Evolutionary conservation across 2,797 vertebrate species (phyloP).

Genomic region (Onychomys torridus): DNA sequence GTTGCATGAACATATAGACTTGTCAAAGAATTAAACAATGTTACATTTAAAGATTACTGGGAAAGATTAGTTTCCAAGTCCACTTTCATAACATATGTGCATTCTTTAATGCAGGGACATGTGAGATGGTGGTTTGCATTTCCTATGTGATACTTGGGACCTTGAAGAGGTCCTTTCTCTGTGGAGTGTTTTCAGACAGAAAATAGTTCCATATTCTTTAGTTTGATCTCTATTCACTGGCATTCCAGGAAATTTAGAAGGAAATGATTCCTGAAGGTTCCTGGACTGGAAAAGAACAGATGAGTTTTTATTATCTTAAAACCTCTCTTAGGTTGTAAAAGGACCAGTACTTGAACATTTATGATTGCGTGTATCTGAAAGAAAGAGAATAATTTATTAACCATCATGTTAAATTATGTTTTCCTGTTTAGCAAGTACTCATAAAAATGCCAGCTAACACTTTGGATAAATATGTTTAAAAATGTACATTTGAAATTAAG

Average conservation of each 20-base stretch:
- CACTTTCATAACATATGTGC: not conserved
- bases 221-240: not conserved
- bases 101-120: not conserved
- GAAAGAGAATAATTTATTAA: constrained; percentile 59
- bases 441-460: constrained; percentile 55
- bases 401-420: constrained; percentile 47
- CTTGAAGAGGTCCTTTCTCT: not conserved
- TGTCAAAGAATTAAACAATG: not conserved
- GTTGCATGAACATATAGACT: not conserved
- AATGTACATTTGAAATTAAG: constrained; percentile 66
- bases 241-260: not conserved
- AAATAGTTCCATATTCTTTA: not conserved
- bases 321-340: not conserved
- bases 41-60: not conserved
- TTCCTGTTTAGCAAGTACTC: constrained; percentile 52
- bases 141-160: not conserved
- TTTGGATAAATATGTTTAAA: constrained; percentile 70
- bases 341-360: not conserved
- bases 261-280: not conserved
- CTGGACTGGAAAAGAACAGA: not conserved
- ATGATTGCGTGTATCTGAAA: not conserved
- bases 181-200: not conserved
- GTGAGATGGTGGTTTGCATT: not conserved
- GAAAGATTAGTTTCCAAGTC: constrained; percentile 8
- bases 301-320: not conserved